Evolutionary conservation across 2,113 vertebrate species (phyloP).

Genomic region (Herpetotheres cachinnans): DNA sequence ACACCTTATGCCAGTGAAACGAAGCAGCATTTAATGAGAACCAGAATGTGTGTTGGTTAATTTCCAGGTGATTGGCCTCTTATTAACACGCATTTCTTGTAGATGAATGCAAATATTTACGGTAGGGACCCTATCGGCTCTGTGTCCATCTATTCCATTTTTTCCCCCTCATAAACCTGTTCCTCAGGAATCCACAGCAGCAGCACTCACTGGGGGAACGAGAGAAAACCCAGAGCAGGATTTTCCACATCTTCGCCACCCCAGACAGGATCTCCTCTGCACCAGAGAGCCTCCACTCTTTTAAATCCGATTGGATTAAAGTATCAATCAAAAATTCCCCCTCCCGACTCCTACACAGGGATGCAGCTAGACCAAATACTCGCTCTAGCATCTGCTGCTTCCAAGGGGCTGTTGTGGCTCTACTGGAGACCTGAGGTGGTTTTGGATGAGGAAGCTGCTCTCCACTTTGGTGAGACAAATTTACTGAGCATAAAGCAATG

Average conservation of each 20-base stretch:
- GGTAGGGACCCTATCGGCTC: neutral
- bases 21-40: neutral
- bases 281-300: neutral
- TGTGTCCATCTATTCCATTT: neutral
- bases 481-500: neutral
- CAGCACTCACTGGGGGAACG: neutral
- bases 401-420: neutral
- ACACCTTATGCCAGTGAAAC: neutral
- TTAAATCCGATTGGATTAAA: neutral
- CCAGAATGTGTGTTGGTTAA: neutral
- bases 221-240: neutral
- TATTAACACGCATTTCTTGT: neutral
- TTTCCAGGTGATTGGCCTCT: constrained; percentile 32
- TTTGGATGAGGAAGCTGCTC: neutral
- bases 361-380: neutral
- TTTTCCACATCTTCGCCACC: neutral
- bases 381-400: neutral
- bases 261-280: neutral
- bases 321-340: neutral
- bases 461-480: neutral
- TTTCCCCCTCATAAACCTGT: constrained; percentile 24
- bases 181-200: constrained; percentile 1
- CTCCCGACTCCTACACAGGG: neutral
- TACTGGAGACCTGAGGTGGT: neutral
- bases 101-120: constrained; percentile 35